Percentiles rank a stretch among this genome's conserved stretches.
Conservation (phyloP, 2,113 vertebrate species). For the Aspidoscelis tigris region DNA sequence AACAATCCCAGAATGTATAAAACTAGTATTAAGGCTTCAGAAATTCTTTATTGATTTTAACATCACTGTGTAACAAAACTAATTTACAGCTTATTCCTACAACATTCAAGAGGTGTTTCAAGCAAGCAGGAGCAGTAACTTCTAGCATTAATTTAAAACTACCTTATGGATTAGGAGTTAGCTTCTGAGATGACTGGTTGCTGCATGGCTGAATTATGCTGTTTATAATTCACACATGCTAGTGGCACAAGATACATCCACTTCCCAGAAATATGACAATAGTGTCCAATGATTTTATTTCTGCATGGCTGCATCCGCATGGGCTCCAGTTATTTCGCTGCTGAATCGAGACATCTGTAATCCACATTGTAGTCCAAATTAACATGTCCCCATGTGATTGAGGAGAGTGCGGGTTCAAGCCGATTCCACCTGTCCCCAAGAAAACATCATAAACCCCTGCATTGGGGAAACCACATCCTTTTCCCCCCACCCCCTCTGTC, state of each 20-base stretch:
- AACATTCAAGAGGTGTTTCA: conserved; percentile 11
- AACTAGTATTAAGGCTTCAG: conserved; percentile 50
- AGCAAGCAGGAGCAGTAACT: conserved; percentile 28
- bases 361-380: too few species aligned
- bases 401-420: too few species aligned
- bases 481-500: too few species aligned
- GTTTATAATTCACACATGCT: background rate
- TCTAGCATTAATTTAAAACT: conserved; percentile 50
- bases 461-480: too few species aligned
- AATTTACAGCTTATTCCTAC: conserved; percentile 35
- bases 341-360: too few species aligned
- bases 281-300: background rate
- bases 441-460: too few species aligned
- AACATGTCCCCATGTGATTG: too few species aligned
- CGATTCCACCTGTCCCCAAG: too few species aligned
- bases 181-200: conserved; percentile 12
- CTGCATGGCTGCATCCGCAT: background rate
- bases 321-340: too few species aligned
- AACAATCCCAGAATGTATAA: conserved; percentile 26
- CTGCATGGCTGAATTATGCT: background rate
- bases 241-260: background rate
- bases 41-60: conserved; percentile 65
- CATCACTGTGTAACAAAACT: conserved; percentile 40
- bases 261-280: background rate
- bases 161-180: conserved; percentile 22